Evolutionary conservation across 30 jellyfish, hydroid and myxozoan species (phyloP).

Genomic region (Clytia hemisphaerica): DNA sequence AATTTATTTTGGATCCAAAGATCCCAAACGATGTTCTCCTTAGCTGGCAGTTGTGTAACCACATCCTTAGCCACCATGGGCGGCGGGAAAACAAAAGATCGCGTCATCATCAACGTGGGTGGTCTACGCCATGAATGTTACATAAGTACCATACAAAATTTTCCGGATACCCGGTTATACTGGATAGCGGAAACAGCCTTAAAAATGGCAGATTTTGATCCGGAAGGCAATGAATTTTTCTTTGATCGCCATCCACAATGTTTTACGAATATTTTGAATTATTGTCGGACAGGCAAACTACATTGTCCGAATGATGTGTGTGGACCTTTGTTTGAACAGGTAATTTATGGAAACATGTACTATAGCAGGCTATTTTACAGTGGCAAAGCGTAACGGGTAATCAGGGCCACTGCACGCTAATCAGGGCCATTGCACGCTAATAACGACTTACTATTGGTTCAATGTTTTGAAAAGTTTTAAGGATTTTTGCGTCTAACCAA

Average conservation of each 20-base stretch:
- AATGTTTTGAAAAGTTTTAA: too few species aligned
- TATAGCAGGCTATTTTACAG: too few species aligned
- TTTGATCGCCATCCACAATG: constrained; percentile 98
- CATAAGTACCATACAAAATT: constrained; percentile 81
- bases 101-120: constrained; percentile 93
- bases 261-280: constrained; percentile 80
- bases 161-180: constrained; percentile 87
- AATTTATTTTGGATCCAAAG: too few species aligned
- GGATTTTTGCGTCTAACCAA: too few species aligned
- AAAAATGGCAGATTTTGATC: constrained; percentile 89
- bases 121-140: constrained; percentile 91
- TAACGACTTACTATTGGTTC: too few species aligned
- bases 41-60: too few species aligned
- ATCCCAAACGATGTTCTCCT: too few species aligned
- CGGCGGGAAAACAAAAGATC: constrained; percentile 63
- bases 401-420: too few species aligned
- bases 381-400: too few species aligned
- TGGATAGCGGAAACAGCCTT: constrained; percentile 99
- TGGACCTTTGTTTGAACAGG: constrained; percentile 87
- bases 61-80: constrained; percentile 33
- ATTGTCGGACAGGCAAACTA: constrained; percentile 90
- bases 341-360: too few species aligned
- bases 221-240: constrained; percentile 88
- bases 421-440: too few species aligned
- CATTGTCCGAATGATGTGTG: constrained; percentile 99